A percentile compares a stretch with the other conserved stretches of the same genome.
Evolutionary conservation across 2,888 invertebrate species (phyloP).

Genomic region (Leptopilina syphax): DNA sequence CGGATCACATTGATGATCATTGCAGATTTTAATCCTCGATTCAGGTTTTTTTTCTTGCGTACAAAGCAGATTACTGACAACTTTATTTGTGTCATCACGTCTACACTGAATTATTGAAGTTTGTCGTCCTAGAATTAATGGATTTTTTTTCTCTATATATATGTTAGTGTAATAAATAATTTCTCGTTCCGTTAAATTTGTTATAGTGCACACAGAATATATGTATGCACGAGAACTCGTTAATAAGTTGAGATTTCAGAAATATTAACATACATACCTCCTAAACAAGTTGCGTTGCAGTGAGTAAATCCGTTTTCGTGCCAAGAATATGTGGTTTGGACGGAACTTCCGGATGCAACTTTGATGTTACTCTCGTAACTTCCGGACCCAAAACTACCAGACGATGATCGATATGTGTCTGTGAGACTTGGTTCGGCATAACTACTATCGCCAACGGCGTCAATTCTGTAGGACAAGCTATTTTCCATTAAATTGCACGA

Average conservation of each 20-base stretch:
- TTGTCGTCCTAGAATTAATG: slow-evolving; percentile 79
- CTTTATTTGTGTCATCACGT: slow-evolving; percentile 90
- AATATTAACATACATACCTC: slow-evolving; percentile 78
- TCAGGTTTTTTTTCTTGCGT: slow-evolving; percentile 92
- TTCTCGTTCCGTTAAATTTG: background rate
- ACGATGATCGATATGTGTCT: slow-evolving; percentile 71
- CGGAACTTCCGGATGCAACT: slow-evolving; percentile 84
- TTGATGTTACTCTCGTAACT: slow-evolving; percentile 78
- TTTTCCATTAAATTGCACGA: slow-evolving; percentile 80
- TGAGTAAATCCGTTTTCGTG: slow-evolving; percentile 93
- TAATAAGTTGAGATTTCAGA: slow-evolving; percentile 3
- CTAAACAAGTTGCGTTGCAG: slow-evolving; percentile 96
- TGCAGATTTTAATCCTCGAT: slow-evolving; percentile 92
- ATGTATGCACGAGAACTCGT: background rate
- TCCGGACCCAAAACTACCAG: slow-evolving; percentile 58
- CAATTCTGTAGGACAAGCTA: slow-evolving; percentile 73
- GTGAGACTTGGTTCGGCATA: slow-evolving; percentile 74
- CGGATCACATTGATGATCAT: slow-evolving; percentile 96
- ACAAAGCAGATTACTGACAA: slow-evolving; percentile 92
- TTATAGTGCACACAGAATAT: background rate
- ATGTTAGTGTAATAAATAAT: background rate
- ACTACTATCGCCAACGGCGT: slow-evolving; percentile 75
- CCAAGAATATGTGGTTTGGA: slow-evolving; percentile 92
- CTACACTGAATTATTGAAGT: slow-evolving; percentile 93
- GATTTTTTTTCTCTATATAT: slow-evolving; percentile 36